A percentile compares a stretch with the other conserved stretches of the same genome.
Evolutionary conservation across 2,888 invertebrate genomes (phyloP).

Genomic region (Myopa testacea): DNA sequence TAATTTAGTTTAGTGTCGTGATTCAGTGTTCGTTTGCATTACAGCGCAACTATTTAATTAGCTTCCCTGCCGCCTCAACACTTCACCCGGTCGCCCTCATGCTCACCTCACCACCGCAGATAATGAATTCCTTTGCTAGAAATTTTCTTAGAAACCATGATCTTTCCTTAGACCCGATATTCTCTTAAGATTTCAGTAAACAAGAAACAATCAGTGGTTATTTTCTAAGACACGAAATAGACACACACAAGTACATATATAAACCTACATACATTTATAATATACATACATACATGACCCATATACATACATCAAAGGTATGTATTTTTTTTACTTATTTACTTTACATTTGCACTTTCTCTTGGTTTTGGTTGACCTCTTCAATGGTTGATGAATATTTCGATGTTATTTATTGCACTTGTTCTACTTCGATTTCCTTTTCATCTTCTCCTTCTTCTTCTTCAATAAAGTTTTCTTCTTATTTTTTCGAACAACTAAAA

Average conservation of each 20-base stretch:
- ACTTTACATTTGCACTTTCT: conserved; percentile 32
- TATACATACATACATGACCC: background rate
- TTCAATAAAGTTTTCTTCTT: background rate
- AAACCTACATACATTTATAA: conserved; percentile 35
- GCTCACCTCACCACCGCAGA: too few species aligned
- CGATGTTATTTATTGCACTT: conserved; percentile 34
- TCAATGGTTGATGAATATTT: conserved; percentile 21
- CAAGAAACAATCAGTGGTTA: too few species aligned
- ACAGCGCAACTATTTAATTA: too few species aligned
- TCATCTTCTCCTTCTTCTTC: background rate
- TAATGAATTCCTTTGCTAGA: too few species aligned
- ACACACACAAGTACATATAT: background rate
- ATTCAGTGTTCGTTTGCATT: too few species aligned
- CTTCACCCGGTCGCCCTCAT: too few species aligned
- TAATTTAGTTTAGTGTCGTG: too few species aligned
- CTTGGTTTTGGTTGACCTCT: conserved; percentile 44
- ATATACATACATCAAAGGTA: conserved; percentile 11
- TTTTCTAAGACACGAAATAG: background rate
- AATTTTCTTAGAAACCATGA: too few species aligned
- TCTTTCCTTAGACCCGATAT: too few species aligned
- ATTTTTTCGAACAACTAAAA: conserved; percentile 39
- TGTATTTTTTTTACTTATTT: conserved; percentile 21
- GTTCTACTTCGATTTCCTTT: background rate
- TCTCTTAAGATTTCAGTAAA: too few species aligned
- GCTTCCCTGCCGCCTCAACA: too few species aligned